phyloP scores from a whole-genome alignment of 2,113 vertebrate species.

The Psittacula cyanocephala region DNA sequence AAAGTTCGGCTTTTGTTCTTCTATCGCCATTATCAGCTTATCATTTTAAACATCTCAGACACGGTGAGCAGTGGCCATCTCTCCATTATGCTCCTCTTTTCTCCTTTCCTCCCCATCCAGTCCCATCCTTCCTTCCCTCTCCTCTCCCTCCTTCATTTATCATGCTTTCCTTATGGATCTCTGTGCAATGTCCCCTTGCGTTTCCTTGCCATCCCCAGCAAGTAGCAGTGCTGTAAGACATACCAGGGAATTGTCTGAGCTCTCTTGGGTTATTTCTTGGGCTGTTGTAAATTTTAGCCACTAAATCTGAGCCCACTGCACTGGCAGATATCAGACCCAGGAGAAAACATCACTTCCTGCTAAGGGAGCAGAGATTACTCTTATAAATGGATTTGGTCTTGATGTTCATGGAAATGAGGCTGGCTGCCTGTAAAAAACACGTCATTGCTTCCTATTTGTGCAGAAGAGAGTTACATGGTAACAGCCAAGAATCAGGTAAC shows the following conservation, averaged over 20 bases:
- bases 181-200: not conserved
- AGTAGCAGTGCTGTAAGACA: not conserved
- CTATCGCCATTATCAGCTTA: not conserved
- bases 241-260: not conserved
- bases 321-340: not conserved
- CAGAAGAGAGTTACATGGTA: not conserved
- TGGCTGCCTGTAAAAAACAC: not conserved
- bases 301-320: not conserved
- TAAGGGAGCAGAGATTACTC: not conserved
- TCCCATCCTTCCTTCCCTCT: not conserved
- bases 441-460: not conserved
- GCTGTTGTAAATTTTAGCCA: not conserved
- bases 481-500: not conserved
- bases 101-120: not conserved
- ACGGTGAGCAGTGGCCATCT: not conserved
- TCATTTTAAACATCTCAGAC: not conserved
- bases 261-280: not conserved
- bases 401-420: not conserved
- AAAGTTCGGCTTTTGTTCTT: slow-evolving; percentile 24
- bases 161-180: not conserved
- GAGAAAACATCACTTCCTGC: not conserved
- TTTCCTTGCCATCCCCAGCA: not conserved
- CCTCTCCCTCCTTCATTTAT: not conserved
- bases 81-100: not conserved
- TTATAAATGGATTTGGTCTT: not conserved